Conservation (phyloP, 2,113 vertebrate genomes). For the Osmerus mordax region DNA sequence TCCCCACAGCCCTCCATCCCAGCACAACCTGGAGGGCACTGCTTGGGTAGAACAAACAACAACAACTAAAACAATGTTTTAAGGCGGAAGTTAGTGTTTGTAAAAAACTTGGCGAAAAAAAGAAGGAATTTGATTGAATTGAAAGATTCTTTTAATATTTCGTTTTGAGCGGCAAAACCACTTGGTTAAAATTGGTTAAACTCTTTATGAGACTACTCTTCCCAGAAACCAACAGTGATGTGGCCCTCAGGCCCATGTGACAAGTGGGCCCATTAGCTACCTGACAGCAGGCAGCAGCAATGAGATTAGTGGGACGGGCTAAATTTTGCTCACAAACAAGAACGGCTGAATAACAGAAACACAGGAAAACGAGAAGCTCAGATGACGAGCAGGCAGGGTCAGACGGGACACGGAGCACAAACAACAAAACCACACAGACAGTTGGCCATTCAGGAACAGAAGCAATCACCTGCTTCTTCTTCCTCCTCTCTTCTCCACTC, state of each 20-base stretch:
- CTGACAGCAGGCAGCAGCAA: slow-evolving; percentile 31
- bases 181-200: too few relatives aligned
- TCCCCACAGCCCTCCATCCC: background rate
- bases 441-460: background rate
- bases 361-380: slow-evolving; percentile 17
- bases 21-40: background rate
- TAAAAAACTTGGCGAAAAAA: too few relatives aligned
- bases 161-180: too few relatives aligned
- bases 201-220: background rate
- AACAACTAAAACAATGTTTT: background rate
- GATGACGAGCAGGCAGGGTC: slow-evolving; percentile 11
- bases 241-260: background rate
- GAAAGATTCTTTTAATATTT: too few relatives aligned
- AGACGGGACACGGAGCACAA: background rate
- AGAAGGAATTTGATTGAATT: too few relatives aligned
- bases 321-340: slow-evolving; percentile 47
- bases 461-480: background rate
- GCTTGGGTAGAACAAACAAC: background rate
- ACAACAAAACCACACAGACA: too few relatives aligned
- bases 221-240: background rate
- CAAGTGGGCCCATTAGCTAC: slow-evolving; percentile 7
- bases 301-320: slow-evolving; percentile 42
- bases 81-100: too few relatives aligned
- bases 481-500: too few relatives aligned
- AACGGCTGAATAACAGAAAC: slow-evolving; percentile 34